Evolutionary conservation across 1,140 invertebrate species (phyloP).

Genomic region (Megathymus violae): DNA sequence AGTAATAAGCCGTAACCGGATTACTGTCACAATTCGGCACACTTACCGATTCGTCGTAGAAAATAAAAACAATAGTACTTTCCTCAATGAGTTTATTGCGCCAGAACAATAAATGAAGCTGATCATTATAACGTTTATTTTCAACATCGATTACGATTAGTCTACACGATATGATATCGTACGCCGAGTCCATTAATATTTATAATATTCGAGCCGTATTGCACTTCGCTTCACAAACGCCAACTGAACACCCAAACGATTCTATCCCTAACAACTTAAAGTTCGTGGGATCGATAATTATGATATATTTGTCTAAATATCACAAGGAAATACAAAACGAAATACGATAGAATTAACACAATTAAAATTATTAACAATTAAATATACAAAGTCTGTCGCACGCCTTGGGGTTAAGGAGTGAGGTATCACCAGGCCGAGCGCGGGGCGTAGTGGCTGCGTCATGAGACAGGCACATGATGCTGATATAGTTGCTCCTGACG

Average conservation of each 20-base stretch:
- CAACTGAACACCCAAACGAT: slow-evolving; percentile 63
- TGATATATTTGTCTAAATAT: slow-evolving; percentile 83
- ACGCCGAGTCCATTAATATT: slow-evolving; percentile 69
- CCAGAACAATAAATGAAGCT: slow-evolving; percentile 83
- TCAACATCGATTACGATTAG: slow-evolving; percentile 82
- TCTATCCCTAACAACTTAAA: slow-evolving; percentile 76
- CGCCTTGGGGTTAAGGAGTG: slow-evolving; percentile 50
- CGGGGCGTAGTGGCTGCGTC: slow-evolving; percentile 65
- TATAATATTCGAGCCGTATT: slow-evolving; percentile 75
- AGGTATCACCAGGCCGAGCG: slow-evolving; percentile 72
- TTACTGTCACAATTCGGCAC: slow-evolving; percentile 53
- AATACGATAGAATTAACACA: slow-evolving; percentile 81
- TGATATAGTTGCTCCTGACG: slow-evolving; percentile 82
- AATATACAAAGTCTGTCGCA: slow-evolving; percentile 68
- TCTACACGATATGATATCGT: slow-evolving; percentile 74
- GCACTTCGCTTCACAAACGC: slow-evolving; percentile 71
- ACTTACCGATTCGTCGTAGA: slow-evolving; percentile 48
- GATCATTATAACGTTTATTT: slow-evolving; percentile 82
- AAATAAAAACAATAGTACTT: slow-evolving; percentile 76
- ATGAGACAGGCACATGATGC: slow-evolving; percentile 83
- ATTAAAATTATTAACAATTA: slow-evolving; percentile 82
- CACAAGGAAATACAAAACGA: slow-evolving; percentile 83
- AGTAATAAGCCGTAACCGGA: slow-evolving; percentile 54
- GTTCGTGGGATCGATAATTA: slow-evolving; percentile 76
- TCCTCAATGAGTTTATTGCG: slow-evolving; percentile 82